Evolutionary conservation across 2,113 vertebrate species (phyloP).

Genomic region (Poicephalus gulielmi): DNA sequence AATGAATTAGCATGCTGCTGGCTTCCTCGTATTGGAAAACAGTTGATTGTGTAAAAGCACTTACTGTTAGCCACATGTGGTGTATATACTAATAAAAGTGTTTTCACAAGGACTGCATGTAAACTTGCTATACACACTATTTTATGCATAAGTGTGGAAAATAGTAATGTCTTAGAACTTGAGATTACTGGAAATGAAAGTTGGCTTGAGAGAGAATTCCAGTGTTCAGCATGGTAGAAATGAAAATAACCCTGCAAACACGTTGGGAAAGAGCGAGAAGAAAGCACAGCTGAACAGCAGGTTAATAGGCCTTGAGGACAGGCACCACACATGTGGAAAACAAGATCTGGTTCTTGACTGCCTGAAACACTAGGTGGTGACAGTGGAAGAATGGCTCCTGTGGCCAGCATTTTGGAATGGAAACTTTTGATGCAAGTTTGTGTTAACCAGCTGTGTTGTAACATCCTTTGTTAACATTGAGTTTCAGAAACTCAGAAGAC

Average conservation of each 20-base stretch:
- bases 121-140: accelerated
- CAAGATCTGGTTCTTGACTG: neutral
- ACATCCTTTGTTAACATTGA: neutral
- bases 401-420: neutral
- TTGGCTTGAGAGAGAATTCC: neutral
- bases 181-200: neutral
- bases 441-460: neutral
- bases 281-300: neutral
- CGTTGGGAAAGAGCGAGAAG: neutral
- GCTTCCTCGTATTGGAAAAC: neutral
- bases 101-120: neutral
- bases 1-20: accelerated
- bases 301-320: neutral
- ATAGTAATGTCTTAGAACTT: neutral
- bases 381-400: neutral
- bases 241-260: neutral
- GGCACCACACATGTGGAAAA: neutral
- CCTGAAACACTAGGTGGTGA: neutral
- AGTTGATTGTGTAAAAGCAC: neutral
- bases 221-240: neutral
- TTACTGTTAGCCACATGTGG: accelerated
- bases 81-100: neutral
- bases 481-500: neutral
- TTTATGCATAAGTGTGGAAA: neutral
- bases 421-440: neutral